Conservation (phyloP, 1,140 invertebrate species). For the Sinella curviseta region DNA sequence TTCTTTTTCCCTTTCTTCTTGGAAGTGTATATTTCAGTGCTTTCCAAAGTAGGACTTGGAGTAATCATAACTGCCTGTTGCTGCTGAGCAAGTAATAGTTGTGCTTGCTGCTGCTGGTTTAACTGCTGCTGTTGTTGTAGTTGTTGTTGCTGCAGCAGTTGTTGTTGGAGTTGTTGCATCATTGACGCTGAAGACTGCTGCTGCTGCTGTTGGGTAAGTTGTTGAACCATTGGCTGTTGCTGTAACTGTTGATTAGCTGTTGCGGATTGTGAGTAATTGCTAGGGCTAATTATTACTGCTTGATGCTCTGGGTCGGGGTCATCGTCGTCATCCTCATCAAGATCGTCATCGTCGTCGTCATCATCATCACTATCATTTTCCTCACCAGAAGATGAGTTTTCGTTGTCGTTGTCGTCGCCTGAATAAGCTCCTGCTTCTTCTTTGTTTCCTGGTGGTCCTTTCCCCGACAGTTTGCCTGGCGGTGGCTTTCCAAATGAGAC, state of each 20-base stretch:
- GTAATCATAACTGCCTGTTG: not conserved
- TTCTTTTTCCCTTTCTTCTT: constrained; percentile 17
- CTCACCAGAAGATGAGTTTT: not conserved
- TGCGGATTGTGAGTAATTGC: not conserved
- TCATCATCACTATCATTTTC: constrained; percentile 3
- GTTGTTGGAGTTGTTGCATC: constrained; percentile 9
- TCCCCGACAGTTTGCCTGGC: too few species aligned
- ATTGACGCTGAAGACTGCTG: not conserved
- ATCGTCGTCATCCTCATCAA: not conserved
- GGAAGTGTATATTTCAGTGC: not conserved
- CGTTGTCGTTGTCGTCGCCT: not conserved
- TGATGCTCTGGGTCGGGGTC: not conserved
- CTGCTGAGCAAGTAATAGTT: not conserved
- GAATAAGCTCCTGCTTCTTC: not conserved
- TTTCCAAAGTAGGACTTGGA: not conserved
- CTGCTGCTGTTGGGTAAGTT: not conserved
- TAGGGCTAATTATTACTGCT: not conserved
- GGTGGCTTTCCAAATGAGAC: not conserved
- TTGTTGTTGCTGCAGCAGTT: not conserved
- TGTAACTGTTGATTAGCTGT: not conserved
- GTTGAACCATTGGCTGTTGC: not conserved
- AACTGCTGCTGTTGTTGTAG: not conserved
- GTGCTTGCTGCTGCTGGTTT: not conserved
- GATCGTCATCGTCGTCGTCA: not conserved
- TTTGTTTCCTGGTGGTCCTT: not conserved